Evolutionary conservation across 1,140 invertebrate species (phyloP).

Genomic region (Drosophila neocordata): DNA sequence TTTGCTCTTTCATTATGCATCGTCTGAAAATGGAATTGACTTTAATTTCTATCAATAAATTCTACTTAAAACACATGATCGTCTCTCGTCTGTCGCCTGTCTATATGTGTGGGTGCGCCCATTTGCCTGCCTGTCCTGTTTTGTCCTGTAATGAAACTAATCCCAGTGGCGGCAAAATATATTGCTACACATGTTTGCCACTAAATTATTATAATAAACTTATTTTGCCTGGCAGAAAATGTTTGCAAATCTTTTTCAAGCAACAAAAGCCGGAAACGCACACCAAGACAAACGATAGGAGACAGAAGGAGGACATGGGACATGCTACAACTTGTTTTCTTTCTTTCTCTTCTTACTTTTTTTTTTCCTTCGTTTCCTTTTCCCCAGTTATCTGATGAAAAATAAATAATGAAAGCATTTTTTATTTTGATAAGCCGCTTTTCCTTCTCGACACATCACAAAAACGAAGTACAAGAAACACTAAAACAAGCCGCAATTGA

Average conservation of each 20-base stretch:
- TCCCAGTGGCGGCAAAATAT: constrained; percentile 31
- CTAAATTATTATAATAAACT: constrained; percentile 80
- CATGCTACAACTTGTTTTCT: constrained; percentile 21
- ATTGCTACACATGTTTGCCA: constrained; percentile 72
- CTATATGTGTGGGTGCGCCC: neutral
- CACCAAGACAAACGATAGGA: neutral
- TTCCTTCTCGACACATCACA: constrained; percentile 35
- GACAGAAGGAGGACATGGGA: constrained; percentile 6
- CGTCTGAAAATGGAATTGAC: neutral
- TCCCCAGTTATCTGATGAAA: constrained; percentile 72
- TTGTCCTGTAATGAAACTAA: constrained; percentile 26
- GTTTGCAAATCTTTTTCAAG: constrained; percentile 5
- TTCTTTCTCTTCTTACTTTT: no score
- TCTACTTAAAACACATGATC: constrained; percentile 53
- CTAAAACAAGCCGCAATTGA: neutral
- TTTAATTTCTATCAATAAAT: constrained; percentile 40
- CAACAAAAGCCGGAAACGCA: constrained; percentile 61
- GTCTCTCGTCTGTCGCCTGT: constrained; percentile 3
- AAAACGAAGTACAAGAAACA: neutral
- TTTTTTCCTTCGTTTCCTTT: neutral
- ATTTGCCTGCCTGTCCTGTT: constrained; percentile 12
- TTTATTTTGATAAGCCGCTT: constrained; percentile 81
- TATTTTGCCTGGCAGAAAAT: constrained; percentile 50
- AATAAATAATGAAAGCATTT: constrained; percentile 81
- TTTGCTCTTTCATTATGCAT: constrained; percentile 46